phyloP scores from a whole-genome alignment of 2,888 invertebrate species.

The Rhaphigaster nebulosa region DNA sequence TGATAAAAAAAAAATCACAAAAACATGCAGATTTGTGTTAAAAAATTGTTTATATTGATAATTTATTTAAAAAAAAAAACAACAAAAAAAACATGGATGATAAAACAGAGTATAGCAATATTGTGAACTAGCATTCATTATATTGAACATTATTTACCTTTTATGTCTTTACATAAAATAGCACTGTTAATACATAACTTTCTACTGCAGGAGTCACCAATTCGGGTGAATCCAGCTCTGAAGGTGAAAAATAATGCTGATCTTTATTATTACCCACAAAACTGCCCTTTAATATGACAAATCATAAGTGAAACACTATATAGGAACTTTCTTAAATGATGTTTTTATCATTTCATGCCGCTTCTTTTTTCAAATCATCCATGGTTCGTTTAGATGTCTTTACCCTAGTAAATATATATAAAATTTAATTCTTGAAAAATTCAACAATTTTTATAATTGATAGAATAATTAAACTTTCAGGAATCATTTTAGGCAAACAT shows the following conservation, averaged over 20 bases:
- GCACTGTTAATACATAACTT: conserved; percentile 54
- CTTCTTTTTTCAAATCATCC: not conserved
- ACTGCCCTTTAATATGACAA: not conserved
- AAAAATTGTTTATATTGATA: not conserved
- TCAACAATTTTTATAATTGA: not conserved
- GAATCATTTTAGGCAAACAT: not conserved
- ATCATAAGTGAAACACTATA: not conserved
- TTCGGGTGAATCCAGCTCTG: conserved; percentile 20
- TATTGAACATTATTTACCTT: conserved; percentile 53
- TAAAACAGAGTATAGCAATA: conserved; percentile 42
- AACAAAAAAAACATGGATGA: conserved; percentile 29
- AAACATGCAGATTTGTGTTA: conserved; percentile 55
- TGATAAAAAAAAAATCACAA: conserved; percentile 53
- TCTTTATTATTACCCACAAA: not conserved
- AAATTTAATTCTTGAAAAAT: not conserved
- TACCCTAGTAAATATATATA: not conserved
- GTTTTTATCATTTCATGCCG: not conserved
- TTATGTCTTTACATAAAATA: conserved; percentile 23
- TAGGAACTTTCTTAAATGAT: not conserved
- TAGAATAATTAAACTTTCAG: not conserved
- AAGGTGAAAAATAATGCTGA: not conserved
- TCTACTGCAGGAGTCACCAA: conserved; percentile 44
- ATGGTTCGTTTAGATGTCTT: not conserved
- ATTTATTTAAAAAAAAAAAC: conserved; percentile 11
- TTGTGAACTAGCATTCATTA: conserved; percentile 55